phyloP scores from a whole-genome alignment of 2,888 invertebrate genomes.

The Leptinotarsa haldemani region DNA sequence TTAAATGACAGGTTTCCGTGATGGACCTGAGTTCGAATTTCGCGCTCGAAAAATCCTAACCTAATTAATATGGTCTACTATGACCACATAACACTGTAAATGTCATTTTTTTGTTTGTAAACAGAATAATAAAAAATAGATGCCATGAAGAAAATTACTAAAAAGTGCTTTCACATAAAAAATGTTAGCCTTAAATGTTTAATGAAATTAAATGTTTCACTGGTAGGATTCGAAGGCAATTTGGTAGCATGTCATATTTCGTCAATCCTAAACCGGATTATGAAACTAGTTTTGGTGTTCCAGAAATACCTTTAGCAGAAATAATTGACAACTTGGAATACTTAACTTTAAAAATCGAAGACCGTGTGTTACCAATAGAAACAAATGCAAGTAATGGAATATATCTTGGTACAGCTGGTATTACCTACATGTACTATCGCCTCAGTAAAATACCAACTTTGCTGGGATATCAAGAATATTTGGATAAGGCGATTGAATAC shows the following conservation, averaged over 20 bases:
- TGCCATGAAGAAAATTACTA: neutral
- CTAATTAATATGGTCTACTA: too few relatives aligned
- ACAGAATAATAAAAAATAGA: conserved; percentile 6
- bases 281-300: conserved; percentile 34
- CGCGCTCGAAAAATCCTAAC: too few relatives aligned
- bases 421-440: conserved; percentile 82
- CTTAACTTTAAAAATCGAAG: conserved; percentile 56
- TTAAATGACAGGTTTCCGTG: too few relatives aligned
- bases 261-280: conserved; percentile 52
- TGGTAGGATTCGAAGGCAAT: conserved; percentile 29
- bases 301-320: conserved; percentile 42
- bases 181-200: conserved; percentile 17
- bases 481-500: conserved; percentile 74
- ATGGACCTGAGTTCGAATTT: too few relatives aligned
- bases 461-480: conserved; percentile 66
- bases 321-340: conserved; percentile 40
- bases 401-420: conserved; percentile 78
- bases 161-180: neutral
- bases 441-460: conserved; percentile 71
- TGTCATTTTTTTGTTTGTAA: conserved; percentile 28
- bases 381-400: conserved; percentile 71
- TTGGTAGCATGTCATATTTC: conserved; percentile 45
- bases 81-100: neutral
- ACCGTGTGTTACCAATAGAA: conserved; percentile 58
- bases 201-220: conserved; percentile 27